Evolutionary conservation across 2,113 vertebrate species (phyloP).

Genomic region (Zingel zingel): DNA sequence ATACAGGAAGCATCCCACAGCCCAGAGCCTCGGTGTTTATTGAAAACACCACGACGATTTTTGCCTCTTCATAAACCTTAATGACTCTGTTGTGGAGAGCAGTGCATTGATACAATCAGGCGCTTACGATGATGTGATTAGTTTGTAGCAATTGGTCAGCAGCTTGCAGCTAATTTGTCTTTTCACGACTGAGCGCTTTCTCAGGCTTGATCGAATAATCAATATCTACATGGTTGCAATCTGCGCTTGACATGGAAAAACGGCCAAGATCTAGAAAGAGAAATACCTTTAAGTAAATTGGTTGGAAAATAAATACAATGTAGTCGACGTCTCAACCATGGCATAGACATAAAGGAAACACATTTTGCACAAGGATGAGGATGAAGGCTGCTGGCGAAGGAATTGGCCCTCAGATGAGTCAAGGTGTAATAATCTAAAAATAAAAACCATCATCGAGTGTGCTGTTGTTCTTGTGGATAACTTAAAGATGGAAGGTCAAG

Average conservation of each 20-base stretch:
- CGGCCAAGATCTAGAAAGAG: slow-evolving; percentile 33
- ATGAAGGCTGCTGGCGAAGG: slow-evolving; percentile 42
- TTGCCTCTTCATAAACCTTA: slow-evolving; percentile 67
- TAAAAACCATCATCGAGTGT: slow-evolving; percentile 6
- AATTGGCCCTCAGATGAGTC: slow-evolving; percentile 39
- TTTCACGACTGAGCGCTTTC: slow-evolving; percentile 81
- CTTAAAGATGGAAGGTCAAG: slow-evolving; percentile 60
- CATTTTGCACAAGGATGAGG: slow-evolving; percentile 34
- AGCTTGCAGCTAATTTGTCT: slow-evolving; percentile 83
- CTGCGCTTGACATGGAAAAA: slow-evolving; percentile 74
- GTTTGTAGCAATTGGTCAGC: slow-evolving; percentile 81
- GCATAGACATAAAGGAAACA: slow-evolving; percentile 24
- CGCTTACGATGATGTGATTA: slow-evolving; percentile 73
- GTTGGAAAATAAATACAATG: background rate
- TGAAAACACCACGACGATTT: slow-evolving; percentile 47
- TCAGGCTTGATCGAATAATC: slow-evolving; percentile 79
- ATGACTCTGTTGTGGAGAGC: slow-evolving; percentile 56
- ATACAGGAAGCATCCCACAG: slow-evolving; percentile 32
- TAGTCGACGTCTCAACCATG: background rate
- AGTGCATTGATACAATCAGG: slow-evolving; percentile 70
- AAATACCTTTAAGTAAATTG: slow-evolving; percentile 54
- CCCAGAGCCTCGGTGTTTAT: slow-evolving; percentile 5
- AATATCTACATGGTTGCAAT: slow-evolving; percentile 80
- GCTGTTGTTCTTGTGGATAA: slow-evolving; percentile 35
- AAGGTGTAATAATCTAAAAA: slow-evolving; percentile 48